A percentile compares a stretch with the other conserved stretches of the same genome.
phyloP scores from a whole-genome alignment of 2,797 vertebrate genomes.

The Australoheros facetus region DNA sequence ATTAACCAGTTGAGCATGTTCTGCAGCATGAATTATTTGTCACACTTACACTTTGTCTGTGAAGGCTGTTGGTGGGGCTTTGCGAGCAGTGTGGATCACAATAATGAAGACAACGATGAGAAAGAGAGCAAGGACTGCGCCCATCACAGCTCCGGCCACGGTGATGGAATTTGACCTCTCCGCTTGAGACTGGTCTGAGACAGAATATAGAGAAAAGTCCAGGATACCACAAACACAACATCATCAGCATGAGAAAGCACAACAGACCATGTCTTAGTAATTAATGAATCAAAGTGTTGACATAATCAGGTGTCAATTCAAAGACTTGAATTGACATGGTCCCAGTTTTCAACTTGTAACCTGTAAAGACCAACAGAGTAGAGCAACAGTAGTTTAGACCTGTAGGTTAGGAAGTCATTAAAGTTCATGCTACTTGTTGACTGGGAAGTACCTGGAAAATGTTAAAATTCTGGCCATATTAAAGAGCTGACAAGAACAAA shows the following conservation, averaged over 20 bases:
- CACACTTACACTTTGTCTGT: constrained; percentile 94
- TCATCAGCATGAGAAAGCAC: neutral
- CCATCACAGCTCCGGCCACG: constrained; percentile 92
- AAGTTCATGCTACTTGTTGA: neutral
- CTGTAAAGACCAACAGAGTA: neutral
- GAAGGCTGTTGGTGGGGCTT: constrained; percentile 82
- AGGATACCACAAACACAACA: neutral
- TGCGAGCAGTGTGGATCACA: constrained; percentile 88
- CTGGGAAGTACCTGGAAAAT: neutral
- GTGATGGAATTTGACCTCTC: constrained; percentile 89
- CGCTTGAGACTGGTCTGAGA: constrained; percentile 88
- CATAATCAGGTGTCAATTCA: neutral
- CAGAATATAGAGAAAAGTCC: constrained; percentile 40
- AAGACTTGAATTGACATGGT: neutral
- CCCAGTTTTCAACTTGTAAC: neutral
- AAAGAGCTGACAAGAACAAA: neutral
- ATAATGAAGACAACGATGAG: constrained; percentile 91
- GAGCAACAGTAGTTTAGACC: neutral
- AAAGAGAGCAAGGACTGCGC: constrained; percentile 92
- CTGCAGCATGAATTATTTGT: constrained; percentile 54
- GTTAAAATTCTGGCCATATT: neutral
- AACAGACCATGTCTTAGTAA: neutral
- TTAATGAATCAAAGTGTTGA: neutral
- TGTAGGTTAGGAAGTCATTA: neutral
- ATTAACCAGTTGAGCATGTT: constrained; percentile 53